These are phyloP conservation scores for Corticium candelabrum DNA, from an alignment of 37 sponge, comb jelly and placozoan species.

Conservation along the genomic window DNA sequence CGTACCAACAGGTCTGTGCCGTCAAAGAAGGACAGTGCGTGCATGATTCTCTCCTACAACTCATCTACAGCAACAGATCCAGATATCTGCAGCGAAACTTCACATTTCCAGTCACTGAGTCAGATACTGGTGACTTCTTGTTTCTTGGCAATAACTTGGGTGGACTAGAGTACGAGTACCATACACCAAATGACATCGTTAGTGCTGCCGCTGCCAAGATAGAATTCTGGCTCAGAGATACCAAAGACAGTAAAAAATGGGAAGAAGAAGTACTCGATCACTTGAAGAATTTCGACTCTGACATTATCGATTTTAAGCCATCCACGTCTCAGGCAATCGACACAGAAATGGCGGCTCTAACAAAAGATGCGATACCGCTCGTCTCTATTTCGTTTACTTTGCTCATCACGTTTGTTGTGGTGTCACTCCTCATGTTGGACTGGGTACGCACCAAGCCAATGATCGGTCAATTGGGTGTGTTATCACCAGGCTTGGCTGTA, in stretches of 20 bases:
- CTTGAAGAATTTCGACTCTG: not conserved
- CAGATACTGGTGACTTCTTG: not conserved
- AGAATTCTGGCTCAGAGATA: not conserved
- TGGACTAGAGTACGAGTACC: not conserved
- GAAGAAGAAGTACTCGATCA: not conserved
- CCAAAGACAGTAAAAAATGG: not conserved
- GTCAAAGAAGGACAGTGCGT: too few species aligned
- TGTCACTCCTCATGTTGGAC: not conserved
- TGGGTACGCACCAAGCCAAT: not conserved
- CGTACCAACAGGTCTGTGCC: too few species aligned
- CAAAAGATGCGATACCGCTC: not conserved
- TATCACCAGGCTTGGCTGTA: not conserved
- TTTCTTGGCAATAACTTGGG: not conserved
- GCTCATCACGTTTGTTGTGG: not conserved
- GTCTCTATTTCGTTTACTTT: not conserved
- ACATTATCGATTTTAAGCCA: not conserved
- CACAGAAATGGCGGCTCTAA: not conserved
- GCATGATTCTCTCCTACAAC: too few species aligned
- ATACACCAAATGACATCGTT: not conserved
- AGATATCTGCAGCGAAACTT: not conserved
- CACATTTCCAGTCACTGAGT: not conserved
- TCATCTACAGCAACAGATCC: not conserved
- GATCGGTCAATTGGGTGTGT: not conserved
- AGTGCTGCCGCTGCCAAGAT: not conserved
- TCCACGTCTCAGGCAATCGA: not conserved